Base-by-base conservation (phyloP, 1,140 invertebrate species). In the Procambarus clarkii region DNA sequence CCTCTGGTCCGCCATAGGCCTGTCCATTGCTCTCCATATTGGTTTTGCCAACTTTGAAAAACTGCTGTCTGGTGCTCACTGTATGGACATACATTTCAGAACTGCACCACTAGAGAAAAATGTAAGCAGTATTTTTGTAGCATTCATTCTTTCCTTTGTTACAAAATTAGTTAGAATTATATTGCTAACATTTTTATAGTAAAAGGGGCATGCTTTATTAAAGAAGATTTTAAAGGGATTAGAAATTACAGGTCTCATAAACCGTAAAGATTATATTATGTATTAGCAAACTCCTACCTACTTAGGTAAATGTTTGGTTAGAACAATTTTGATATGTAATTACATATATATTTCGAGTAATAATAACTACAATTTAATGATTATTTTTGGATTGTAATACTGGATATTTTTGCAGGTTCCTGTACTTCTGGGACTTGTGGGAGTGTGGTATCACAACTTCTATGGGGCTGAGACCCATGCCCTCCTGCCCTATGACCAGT, bases 401-500 rank as follows among this genome's bases (percentile, higher is more conserved):
- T 54, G 50, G 8, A 54, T 54, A 54, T 9, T 54, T 54, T 54
- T 5, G 2, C 94, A 99, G 98, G 96, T 97, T 85, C 99, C 99
- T 24, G 97, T 99, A 0, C 97, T 99, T 93, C 94, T 99, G 92
- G 99, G 98, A 0, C 93, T 99, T 77, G 95, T 99, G 5, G 99
- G 99, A 18, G 95, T 99, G 89, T 99, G 98, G 98, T 99, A 99
- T 95, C 95, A 96, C 84, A 99, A 99, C 94, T 99, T 99, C 94
- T 98, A 97, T 94, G 97, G 97, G 24, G 97, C 98, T 15, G 98
- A 99, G 95, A 99, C 98, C 0, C 98, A 99, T 94, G 98, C 98
- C 9, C 95, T 99, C 0, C 95, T 99, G 71, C 99, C 99, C 0
- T 99, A 99, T 95, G 99, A 99, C 94, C 97, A 99, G 95, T 99